phyloP scores from a whole-genome alignment of 1,140 invertebrate species.

The Scaptomyza montana region DNA sequence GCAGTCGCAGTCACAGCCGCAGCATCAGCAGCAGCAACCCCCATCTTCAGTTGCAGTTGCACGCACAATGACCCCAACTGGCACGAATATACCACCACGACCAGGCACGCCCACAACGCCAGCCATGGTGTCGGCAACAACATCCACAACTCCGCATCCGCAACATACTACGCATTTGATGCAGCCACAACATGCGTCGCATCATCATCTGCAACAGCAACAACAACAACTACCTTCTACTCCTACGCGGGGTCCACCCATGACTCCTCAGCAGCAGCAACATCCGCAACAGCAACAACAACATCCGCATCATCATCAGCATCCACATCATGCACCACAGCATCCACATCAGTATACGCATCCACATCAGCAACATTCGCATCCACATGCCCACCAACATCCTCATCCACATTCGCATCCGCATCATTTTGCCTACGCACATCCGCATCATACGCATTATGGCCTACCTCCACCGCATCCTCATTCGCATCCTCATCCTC shows the following conservation, averaged over 20 bases:
- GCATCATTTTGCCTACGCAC: conserved; percentile 53
- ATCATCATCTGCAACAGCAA: conserved; percentile 45
- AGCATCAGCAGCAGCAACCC: conserved; percentile 19
- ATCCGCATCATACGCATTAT: conserved; percentile 61
- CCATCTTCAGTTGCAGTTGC: conserved; percentile 11
- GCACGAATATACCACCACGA: conserved; percentile 29
- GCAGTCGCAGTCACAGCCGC: conserved; percentile 27
- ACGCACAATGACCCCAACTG: conserved; percentile 55
- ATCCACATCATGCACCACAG: conserved; percentile 41
- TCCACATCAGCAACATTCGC: conserved; percentile 42
- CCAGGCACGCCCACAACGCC: conserved; percentile 63
- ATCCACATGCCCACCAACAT: conserved; percentile 36
- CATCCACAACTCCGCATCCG: conserved; percentile 52
- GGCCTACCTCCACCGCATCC: conserved; percentile 47
- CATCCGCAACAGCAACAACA: conserved; percentile 55
- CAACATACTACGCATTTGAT: conserved; percentile 32
- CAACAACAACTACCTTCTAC: conserved; percentile 33
- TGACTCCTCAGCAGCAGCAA: conserved; percentile 21
- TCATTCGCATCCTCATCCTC: conserved; percentile 29
- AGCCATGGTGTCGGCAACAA: conserved; percentile 25
- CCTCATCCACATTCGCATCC: conserved; percentile 46
- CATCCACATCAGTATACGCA: conserved; percentile 50
- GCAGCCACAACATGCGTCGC: conserved; percentile 21
- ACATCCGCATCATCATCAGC: conserved; percentile 46
- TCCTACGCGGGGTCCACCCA: conserved; percentile 37